Percentiles rank a stretch among this genome's conserved stretches.
Conservation (phyloP, 2,797 vertebrate species). For the Sebastolobus alascanus region DNA sequence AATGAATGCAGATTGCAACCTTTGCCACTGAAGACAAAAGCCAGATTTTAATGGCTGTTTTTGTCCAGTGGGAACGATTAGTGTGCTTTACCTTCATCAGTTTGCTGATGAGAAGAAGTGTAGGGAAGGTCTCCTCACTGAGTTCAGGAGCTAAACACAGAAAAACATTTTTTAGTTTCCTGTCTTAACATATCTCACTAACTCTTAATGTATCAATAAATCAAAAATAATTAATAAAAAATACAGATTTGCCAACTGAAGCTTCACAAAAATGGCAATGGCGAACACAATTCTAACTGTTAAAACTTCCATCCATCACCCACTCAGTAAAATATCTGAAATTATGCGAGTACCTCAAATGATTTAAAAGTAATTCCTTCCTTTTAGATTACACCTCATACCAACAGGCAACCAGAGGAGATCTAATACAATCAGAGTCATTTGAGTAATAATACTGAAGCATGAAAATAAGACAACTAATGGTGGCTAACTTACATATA, state of each 20-base stretch:
- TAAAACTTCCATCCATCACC: not conserved
- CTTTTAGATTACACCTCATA: not conserved
- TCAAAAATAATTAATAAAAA: not conserved
- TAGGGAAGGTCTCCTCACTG: slow-evolving; percentile 93
- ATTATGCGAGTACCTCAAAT: not conserved
- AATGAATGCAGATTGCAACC: not conserved
- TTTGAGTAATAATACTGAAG: not conserved
- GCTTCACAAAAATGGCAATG: not conserved
- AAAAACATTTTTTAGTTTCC: slow-evolving; percentile 13
- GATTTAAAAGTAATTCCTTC: not conserved
- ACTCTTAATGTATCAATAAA: not conserved
- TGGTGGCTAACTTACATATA: slow-evolving; percentile 85
- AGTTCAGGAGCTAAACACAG: slow-evolving; percentile 90
- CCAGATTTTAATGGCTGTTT: too few species aligned
- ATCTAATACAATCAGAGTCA: not conserved
- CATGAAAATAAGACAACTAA: not conserved
- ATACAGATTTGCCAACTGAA: not conserved
- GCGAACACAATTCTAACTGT: not conserved
- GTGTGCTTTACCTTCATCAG: slow-evolving; percentile 91
- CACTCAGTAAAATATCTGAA: not conserved
- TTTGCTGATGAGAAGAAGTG: slow-evolving; percentile 93
- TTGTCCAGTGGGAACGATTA: not conserved
- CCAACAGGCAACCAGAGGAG: not conserved
- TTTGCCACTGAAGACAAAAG: not conserved
- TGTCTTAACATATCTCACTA: not conserved